Evolutionary conservation across 2,888 invertebrate species (phyloP), one percentile per base, ranked within the genome.

Genomic region (Dysmachus trigonus): DNA sequence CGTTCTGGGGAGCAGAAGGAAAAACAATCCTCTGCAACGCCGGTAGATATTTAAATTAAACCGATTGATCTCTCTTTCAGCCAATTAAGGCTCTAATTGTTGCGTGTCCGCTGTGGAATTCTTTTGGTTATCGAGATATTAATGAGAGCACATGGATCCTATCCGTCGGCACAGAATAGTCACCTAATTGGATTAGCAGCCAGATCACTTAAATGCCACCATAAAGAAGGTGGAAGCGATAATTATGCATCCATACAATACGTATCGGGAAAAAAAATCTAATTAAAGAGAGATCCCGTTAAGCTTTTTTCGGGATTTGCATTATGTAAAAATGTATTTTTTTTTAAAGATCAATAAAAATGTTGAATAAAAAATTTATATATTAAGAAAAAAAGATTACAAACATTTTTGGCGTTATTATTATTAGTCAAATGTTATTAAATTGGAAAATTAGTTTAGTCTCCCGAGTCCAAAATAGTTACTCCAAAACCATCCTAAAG

Each of bases 31-130:
- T 30, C 13, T 6, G 8, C n/a, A 73, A 73, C 35, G 27, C 18
- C 15, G 35, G 41, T 13, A 38, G 76, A 41, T 76, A 41, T 73
- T 73, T 5, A 76, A 76, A 41, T 76, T 8, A 38, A 38, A 76
- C 7, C 76, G 76, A 76, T 76, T 76, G 76, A 76, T 76, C 76
- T 76, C 41, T 76, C 35, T 41, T 38, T 76, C 76, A 18, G 27
- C 76, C 76, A 76, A 76, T 76, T 76, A 76, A 76, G 76, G 27
- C 13, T 41, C 76, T 76, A 76, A 76, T 76, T 76, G 76, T 76
- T 76, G 76, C 41, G 35, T 13, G 76, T 76, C 41, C 76, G 18
- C 73, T 38, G 38, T 4, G 35, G 35, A 38, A 76, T 76, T 38
- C 35, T 22, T 38, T 27, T 8, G 38, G 38, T 8, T 38, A 38